phyloP scores from a whole-genome alignment of 2,888 invertebrate genomes.

The Trichogramma dendrolimi region DNA sequence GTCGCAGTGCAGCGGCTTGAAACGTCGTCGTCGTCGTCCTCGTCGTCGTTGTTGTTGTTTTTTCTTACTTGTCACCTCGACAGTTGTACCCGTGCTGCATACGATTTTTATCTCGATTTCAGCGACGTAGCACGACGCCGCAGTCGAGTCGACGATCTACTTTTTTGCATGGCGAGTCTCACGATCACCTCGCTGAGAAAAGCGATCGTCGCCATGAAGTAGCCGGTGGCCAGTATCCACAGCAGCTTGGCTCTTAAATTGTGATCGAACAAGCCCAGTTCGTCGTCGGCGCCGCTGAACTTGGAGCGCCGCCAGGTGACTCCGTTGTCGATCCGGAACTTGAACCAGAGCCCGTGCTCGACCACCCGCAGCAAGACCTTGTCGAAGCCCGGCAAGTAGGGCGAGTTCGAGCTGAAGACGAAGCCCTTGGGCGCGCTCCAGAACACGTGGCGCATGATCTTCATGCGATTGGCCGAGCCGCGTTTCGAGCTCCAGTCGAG shows the following conservation, averaged over 20 bases:
- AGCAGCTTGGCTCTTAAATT: neutral
- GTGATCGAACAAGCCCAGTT: neutral
- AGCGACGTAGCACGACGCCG: no score
- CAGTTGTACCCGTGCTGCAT: no score
- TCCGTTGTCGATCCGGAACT: neutral
- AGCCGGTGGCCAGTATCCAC: neutral
- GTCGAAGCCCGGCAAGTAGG: constrained; percentile 1
- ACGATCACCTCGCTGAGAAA: constrained; percentile 2
- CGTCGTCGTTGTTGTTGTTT: neutral
- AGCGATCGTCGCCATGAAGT: neutral
- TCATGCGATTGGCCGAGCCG: neutral
- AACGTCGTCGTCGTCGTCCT: constrained; percentile 6
- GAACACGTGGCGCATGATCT: constrained; percentile 5
- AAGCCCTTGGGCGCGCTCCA: constrained; percentile 11
- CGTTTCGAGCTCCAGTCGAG: neutral
- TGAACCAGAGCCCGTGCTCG: neutral
- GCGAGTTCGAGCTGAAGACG: constrained; percentile 5
- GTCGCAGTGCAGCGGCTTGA: neutral
- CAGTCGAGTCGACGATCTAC: no score
- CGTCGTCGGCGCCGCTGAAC: no score
- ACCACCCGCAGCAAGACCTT: neutral
- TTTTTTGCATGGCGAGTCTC: no score
- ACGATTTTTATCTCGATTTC: no score
- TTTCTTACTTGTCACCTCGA: no score
- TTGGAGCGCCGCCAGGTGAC: no score